Base-by-base conservation (phyloP, 2,797 vertebrate genomes). In the Pampus argenteus region DNA sequence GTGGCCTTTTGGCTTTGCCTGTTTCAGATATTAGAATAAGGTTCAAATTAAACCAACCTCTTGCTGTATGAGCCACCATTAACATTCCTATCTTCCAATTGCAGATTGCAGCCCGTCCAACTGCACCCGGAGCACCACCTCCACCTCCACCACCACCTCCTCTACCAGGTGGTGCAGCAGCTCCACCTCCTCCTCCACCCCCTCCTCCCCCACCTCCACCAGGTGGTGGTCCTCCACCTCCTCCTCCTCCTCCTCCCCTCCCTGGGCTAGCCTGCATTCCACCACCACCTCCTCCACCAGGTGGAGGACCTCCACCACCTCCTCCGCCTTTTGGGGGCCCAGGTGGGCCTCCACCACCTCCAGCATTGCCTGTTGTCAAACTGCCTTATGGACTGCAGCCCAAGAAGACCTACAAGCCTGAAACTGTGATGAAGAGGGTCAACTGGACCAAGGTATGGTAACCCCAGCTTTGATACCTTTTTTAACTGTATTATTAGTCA, bases 391-490 rank as follows among this genome's bases (percentile, higher is more conserved):
- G 98, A 72, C 95, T 99, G 90, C 91, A 96, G 80, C 89, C 94
- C 72, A 99, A 99, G 91, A 99, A 97, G 81, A 78, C 84, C 34
- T 99, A 98, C 78, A 96, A 94, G 47, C 95, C 96, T 38, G 97
- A 98, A 49, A 89, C 93, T 0, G 61, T 95, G 14, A 98, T 99
- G 97, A 99, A 97, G 93, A 95, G 97, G 85, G 95, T 98, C 83
- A 99, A 99, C 84, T 99, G 98, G 98, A 95, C 93, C 14, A 99
- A 99, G 97, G 98, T 99, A 96, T 2, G 74, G 4, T 9, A 28
- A 18, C 29, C 17, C 9, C 6, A 70, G 25, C n/a, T 38, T 44
- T 29, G 0, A 22, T 18, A 6, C 14, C n/a, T n/a, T n/a, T n/a
- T 48, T 4, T 20, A 18, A n/a, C 15, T 26, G 22, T 34, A 6